Percentiles rank a stretch among this genome's conserved stretches.
Evolutionary conservation across 2,888 invertebrate species (phyloP).

Genomic region (Euplagia quadripunctaria): DNA sequence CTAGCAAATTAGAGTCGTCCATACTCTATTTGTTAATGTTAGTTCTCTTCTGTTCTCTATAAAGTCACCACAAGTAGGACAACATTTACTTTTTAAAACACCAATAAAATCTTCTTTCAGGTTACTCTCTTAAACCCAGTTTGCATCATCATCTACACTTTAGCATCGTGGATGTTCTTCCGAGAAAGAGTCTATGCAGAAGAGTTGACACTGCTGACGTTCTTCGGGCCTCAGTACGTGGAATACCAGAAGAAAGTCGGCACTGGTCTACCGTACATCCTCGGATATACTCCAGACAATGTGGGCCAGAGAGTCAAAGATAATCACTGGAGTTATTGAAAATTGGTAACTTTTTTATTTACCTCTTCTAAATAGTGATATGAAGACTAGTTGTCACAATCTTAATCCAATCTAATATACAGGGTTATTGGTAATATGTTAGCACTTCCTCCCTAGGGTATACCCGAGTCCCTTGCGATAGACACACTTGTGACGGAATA

Average conservation of each 20-base stretch:
- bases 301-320: conserved; percentile 41
- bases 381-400: no score
- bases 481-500: no score
- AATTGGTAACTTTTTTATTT: neutral
- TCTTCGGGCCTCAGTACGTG: conserved; percentile 96
- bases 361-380: no score
- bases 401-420: no score
- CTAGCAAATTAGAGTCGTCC: no score
- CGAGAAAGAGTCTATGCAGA: conserved; percentile 94
- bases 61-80: no score
- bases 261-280: conserved; percentile 58
- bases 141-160: conserved; percentile 92
- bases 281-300: conserved; percentile 57
- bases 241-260: conserved; percentile 93
- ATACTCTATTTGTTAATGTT: no score
- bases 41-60: neutral
- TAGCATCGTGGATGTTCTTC: conserved; percentile 97
- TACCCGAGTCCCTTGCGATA: no score
- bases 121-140: conserved; percentile 95
- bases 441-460: no score
- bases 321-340: conserved; percentile 62
- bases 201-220: conserved; percentile 95
- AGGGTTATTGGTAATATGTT: no score
- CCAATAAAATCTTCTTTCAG: conserved; percentile 74
- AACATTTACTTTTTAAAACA: neutral